These are phyloP conservation scores for Ia io DNA, from an alignment of 2,113 vertebrate species.

Conservation along the genomic window DNA sequence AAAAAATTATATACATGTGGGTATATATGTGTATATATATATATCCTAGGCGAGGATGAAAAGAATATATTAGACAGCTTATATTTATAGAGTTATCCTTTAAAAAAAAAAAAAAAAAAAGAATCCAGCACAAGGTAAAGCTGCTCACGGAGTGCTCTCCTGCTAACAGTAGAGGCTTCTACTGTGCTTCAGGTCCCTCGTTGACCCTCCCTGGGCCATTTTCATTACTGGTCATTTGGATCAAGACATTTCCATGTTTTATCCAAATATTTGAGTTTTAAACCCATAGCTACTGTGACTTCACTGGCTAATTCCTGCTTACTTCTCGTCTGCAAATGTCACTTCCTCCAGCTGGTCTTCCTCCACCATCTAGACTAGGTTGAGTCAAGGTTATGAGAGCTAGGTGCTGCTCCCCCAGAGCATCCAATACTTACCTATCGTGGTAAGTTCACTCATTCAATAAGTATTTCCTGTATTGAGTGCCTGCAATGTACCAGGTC, in stretches of 20 bases:
- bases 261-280: conserved; percentile 7
- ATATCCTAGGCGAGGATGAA: neutral
- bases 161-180: neutral
- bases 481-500: neutral
- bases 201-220: neutral
- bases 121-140: neutral
- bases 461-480: neutral
- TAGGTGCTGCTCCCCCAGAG: neutral
- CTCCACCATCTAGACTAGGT: neutral
- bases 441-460: neutral
- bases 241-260: conserved; percentile 4
- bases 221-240: neutral
- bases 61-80: neutral
- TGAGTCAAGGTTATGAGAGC: neutral
- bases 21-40: too few species aligned
- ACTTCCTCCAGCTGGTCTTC: neutral
- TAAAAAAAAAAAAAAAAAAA: too few species aligned
- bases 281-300: neutral
- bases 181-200: neutral
- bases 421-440: neutral
- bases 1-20: neutral
- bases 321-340: neutral
- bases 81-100: neutral
- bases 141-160: neutral
- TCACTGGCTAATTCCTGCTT: neutral